Conservation (phyloP, 2,888 invertebrate genomes). For the Cosmia trapezina region DNA sequence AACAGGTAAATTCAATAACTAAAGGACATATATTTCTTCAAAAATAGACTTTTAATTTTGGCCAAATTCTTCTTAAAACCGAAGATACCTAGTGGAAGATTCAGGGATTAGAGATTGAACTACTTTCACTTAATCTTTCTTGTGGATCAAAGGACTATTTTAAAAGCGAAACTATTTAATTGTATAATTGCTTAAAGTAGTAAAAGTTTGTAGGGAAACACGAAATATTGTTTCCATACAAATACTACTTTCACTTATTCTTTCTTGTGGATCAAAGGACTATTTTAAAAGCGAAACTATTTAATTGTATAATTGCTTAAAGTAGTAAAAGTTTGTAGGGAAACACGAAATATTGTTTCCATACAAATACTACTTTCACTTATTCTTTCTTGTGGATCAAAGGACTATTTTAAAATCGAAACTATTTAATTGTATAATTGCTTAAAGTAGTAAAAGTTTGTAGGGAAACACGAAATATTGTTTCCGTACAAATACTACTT, state of each 20-base stretch:
- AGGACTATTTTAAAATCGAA: background rate
- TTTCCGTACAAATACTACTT: background rate
- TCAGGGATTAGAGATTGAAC: background rate
- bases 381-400: background rate
- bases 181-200: no score
- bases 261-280: background rate
- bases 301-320: background rate
- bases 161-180: background rate
- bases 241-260: background rate
- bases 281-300: background rate
- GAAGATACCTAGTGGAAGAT: background rate
- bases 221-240: no score
- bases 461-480: no score
- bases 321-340: no score
- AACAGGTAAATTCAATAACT: slow-evolving; percentile 91
- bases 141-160: background rate
- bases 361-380: background rate
- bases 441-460: no score
- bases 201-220: no score
- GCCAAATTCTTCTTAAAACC: background rate
- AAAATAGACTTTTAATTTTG: background rate
- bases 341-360: no score
- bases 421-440: background rate
- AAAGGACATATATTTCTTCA: background rate
- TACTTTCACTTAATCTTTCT: background rate